Percentiles rank a stretch among this genome's conserved stretches.
These are phyloP conservation scores for Eriosoma lanigerum DNA, from an alignment of 1,140 invertebrate species.

Conservation along the genomic window DNA sequence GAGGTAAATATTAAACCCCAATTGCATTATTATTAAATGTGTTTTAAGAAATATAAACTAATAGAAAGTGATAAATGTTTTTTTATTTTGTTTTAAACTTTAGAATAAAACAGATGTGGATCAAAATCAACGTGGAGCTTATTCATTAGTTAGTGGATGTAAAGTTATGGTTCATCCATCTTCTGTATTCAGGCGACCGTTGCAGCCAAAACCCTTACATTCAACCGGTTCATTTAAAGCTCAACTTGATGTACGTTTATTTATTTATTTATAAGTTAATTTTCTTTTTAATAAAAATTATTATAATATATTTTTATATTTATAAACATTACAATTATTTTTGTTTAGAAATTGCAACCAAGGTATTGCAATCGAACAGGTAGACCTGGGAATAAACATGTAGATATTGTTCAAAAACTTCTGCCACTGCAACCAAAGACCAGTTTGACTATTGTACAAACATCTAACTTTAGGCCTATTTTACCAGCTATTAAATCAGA, in stretches of 20 bases:
- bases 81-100: too few relatives aligned
- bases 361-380: conserved; percentile 52
- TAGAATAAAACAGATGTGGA: conserved; percentile 45
- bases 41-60: not conserved
- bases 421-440: conserved; percentile 62
- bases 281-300: too few relatives aligned
- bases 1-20: conserved; percentile 12
- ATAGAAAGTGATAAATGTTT: not conserved
- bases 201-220: conserved; percentile 39
- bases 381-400: conserved; percentile 60
- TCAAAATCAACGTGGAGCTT: conserved; percentile 29
- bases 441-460: conserved; percentile 56
- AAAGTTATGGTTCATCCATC: conserved; percentile 41
- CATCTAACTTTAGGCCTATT: conserved; percentile 52
- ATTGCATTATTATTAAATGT: not conserved
- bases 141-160: conserved; percentile 22
- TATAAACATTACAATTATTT: not conserved
- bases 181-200: conserved; percentile 33
- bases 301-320: too few relatives aligned
- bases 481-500: conserved; percentile 18
- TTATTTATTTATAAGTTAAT: not conserved
- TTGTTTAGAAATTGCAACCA: conserved; percentile 52
- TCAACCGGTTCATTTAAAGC: conserved; percentile 61
- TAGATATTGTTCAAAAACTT: conserved; percentile 64
- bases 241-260: conserved; percentile 62